A percentile compares a stretch with the other conserved stretches of the same genome.
phyloP scores from a whole-genome alignment of 2,888 invertebrate species.

The Hedya salicella region DNA sequence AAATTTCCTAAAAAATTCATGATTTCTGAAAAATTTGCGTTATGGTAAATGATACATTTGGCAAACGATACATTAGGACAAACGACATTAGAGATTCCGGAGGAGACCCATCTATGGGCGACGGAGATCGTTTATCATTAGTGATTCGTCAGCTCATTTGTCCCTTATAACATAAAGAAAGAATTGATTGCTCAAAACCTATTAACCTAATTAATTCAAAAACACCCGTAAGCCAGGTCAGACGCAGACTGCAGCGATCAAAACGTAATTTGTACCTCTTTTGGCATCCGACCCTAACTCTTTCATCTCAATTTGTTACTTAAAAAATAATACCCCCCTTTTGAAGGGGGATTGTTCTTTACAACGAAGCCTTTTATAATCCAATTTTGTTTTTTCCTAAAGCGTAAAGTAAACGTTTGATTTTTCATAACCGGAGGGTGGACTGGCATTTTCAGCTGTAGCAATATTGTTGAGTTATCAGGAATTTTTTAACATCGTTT shows the following conservation, averaged over 20 bases:
- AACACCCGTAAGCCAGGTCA: conserved; percentile 23
- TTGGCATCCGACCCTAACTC: conserved; percentile 39
- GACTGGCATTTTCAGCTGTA: conserved; percentile 53
- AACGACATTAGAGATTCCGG: too few species aligned
- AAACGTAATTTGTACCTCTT: conserved; percentile 30
- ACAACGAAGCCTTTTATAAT: conserved; percentile 43
- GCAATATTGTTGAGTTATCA: conserved; percentile 20
- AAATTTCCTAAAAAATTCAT: too few species aligned
- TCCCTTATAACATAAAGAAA: too few species aligned
- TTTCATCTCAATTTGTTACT: conserved; percentile 45
- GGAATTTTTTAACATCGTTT: conserved; percentile 23
- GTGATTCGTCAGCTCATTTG: too few species aligned
- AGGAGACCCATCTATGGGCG: too few species aligned
- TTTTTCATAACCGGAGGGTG: conserved; percentile 34
- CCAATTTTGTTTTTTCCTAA: conserved; percentile 44
- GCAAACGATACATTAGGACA: too few species aligned
- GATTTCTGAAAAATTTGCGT: too few species aligned
- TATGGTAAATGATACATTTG: too few species aligned
- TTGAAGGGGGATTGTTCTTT: conserved; percentile 38
- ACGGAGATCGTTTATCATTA: too few species aligned
- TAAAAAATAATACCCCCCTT: conserved; percentile 44
- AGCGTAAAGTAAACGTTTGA: conserved; percentile 39
- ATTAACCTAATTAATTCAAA: conserved; percentile 22
- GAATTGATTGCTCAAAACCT: too few species aligned
- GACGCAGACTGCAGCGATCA: conserved; percentile 28